A percentile compares a stretch with the other conserved stretches of the same genome.
phyloP scores from a whole-genome alignment of 2,888 invertebrate species.

The Acronicta aceris region DNA sequence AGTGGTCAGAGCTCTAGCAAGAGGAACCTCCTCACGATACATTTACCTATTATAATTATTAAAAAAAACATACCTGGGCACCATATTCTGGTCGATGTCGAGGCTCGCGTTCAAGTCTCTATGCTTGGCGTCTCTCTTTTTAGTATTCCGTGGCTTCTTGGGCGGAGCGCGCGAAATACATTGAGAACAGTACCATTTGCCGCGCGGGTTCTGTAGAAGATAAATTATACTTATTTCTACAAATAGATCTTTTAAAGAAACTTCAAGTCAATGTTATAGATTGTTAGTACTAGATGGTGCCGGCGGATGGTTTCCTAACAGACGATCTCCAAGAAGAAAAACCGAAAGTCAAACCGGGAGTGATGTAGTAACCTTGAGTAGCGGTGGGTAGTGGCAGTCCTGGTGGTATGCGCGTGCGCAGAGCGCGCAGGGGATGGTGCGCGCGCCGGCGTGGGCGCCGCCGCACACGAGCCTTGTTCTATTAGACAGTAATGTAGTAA shows the following conservation, averaged over 20 bases:
- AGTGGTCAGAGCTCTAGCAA: too few relatives aligned
- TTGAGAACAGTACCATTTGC: conserved; percentile 96
- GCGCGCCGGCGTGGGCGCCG: conserved; percentile 76
- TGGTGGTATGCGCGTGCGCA: conserved; percentile 98
- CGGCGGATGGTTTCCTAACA: too few relatives aligned
- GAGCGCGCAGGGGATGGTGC: conserved; percentile 95
- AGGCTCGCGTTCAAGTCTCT: conserved; percentile 69
- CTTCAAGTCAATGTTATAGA: too few relatives aligned
- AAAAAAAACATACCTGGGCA: conserved; percentile 75
- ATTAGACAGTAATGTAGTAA: too few relatives aligned
- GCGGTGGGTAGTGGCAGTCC: conserved; percentile 96
- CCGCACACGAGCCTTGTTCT: conserved; percentile 99
- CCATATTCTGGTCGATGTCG: conserved; percentile 78
- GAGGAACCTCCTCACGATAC: too few relatives aligned
- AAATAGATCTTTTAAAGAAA: too few relatives aligned
- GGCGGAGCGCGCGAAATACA: conserved; percentile 95
- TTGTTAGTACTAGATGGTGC: too few relatives aligned
- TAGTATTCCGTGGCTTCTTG: conserved; percentile 91
- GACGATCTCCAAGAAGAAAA: too few relatives aligned
- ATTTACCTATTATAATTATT: too few relatives aligned
- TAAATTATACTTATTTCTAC: neutral
- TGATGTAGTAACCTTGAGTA: conserved; percentile 64
- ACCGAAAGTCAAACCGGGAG: too few relatives aligned
- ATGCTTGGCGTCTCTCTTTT: conserved; percentile 81
- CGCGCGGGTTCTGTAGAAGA: conserved; percentile 91